Evolutionary conservation across 2,888 invertebrate genomes (phyloP), one percentile per base, ranked within the genome.

Genomic region (Cenopis cana): DNA sequence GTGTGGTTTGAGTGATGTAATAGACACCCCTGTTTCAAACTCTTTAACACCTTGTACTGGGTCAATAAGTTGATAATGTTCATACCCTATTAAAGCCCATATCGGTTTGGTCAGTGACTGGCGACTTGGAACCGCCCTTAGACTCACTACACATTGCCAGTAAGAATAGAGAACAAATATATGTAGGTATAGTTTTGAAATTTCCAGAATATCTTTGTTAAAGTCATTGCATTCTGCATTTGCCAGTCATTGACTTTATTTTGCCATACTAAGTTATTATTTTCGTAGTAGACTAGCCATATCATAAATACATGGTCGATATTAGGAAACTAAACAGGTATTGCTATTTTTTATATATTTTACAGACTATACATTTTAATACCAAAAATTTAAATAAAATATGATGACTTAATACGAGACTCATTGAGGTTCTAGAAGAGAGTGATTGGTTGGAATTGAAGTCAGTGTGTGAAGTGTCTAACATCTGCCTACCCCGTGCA

Each of bases 401-500:
- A 5, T 5, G n/a, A n/a, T 8, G n/a, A 8, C 14, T 46, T n/a
- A 0, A n/a, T 18, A 36, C 33, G 17, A 33, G 17, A 56, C 33
- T 33, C 10, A 0, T 11, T 36, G 10, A 17, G 10, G 11, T 17
- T 8, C 5, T 11, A 56, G 5, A n/a, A 20, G 64, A 50, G 38
- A 20, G 18, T 60, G 76, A 60, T 71, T 75, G 60, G 73, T 64
- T 62, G 59, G 74, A 74, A 77, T 68, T 41, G 18, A 17, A 9
- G 62, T 54, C 77, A 70, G 83, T 90, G 74, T 83, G 82, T 85
- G 78, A 75, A 75, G 68, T 46, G 75, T 82, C 85, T 84, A 89
- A 88, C 93, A 93, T 91, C 93, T 93, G 93, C 89, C 88, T 87
- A 89, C 90, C 89, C 87, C 89, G 87, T 83, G 88, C 87, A 85